These are phyloP conservation scores for Anthopleura xanthogrammica DNA, from an alignment of 92 coral and sea anemone species.

Conservation along the genomic window DNA sequence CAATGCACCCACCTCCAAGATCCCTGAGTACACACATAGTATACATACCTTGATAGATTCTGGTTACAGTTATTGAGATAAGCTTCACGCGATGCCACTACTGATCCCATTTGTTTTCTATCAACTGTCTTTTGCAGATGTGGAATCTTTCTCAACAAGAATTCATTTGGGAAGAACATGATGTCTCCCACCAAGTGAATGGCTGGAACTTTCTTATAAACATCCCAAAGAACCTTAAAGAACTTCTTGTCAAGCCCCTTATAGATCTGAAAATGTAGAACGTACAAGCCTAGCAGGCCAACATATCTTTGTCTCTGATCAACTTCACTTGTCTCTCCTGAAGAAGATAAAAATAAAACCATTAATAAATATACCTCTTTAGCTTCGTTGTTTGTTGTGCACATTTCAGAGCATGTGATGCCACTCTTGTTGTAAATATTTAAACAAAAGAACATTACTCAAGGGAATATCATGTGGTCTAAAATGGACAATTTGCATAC, in stretches of 20 bases:
- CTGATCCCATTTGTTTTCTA: slow-evolving; percentile 83
- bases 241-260: slow-evolving; percentile 87
- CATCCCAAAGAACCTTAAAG: slow-evolving; percentile 89
- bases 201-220: slow-evolving; percentile 90
- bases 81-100: slow-evolving; percentile 72
- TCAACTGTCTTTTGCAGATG: slow-evolving; percentile 81
- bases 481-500: too few relatives aligned
- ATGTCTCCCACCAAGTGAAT: slow-evolving; percentile 90
- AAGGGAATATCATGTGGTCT: too few relatives aligned
- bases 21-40: background rate
- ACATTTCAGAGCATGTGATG: too few relatives aligned
- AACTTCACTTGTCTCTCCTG: slow-evolving; percentile 88
- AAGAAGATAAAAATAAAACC: background rate
- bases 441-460: too few relatives aligned
- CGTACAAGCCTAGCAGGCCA: slow-evolving; percentile 87
- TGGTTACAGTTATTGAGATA: slow-evolving; percentile 75
- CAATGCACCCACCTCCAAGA: too few relatives aligned
- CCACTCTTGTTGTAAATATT: too few relatives aligned
- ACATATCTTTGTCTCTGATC: slow-evolving; percentile 84
- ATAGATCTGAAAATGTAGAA: slow-evolving; percentile 81
- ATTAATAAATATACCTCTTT: too few relatives aligned
- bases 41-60: slow-evolving; percentile 69
- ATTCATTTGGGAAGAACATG: slow-evolving; percentile 97
- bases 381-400: too few relatives aligned
- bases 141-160: slow-evolving; percentile 82